Evolutionary conservation across 2,113 vertebrate genomes (phyloP).

Genomic region (Microcebus ravelobensis): DNA sequence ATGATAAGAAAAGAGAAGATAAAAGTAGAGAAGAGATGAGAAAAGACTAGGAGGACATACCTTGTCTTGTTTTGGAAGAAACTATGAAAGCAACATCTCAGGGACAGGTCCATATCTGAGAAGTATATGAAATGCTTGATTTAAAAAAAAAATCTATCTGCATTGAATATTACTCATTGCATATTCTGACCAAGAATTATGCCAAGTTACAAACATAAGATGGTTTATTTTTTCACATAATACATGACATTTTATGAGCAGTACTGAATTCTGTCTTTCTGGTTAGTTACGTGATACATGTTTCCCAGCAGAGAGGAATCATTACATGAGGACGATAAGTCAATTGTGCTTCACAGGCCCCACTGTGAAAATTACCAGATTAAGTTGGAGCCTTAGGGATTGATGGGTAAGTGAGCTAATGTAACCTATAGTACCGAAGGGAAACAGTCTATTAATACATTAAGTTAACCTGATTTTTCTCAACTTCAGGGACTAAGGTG

Average conservation of each 20-base stretch:
- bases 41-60: not conserved
- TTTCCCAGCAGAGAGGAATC: conserved; percentile 38
- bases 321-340: conserved; percentile 55
- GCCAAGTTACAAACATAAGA: not conserved
- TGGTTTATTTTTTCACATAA: not conserved
- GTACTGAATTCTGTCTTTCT: conserved; percentile 61
- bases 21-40: not conserved
- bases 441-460: not conserved
- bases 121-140: not conserved
- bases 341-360: conserved; percentile 37
- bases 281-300: conserved; percentile 3
- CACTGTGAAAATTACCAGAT: conserved; percentile 63
- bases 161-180: not conserved
- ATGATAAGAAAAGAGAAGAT: not conserved
- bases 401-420: not conserved
- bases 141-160: not conserved
- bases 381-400: conserved; percentile 41
- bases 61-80: not conserved
- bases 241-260: not conserved
- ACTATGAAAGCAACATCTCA: not conserved
- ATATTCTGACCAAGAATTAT: not conserved
- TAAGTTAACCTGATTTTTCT: not conserved
- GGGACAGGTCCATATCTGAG: not conserved
- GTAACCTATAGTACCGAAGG: not conserved
- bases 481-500: not conserved